Conservation (phyloP, 2,797 vertebrate genomes). For the Sebastes itinus region DNA sequence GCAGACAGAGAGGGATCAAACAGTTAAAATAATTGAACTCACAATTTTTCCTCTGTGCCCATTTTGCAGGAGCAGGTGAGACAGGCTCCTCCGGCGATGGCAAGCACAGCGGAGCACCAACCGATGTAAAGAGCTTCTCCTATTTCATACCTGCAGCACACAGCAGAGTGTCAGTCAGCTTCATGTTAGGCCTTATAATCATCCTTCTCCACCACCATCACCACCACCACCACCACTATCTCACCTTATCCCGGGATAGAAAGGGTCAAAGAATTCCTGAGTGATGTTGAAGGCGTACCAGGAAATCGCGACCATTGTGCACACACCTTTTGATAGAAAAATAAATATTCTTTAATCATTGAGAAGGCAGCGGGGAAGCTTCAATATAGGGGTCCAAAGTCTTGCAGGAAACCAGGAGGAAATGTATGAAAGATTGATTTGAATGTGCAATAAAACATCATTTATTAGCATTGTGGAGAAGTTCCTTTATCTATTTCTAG, state of each 20-base stretch:
- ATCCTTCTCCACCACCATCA: background rate
- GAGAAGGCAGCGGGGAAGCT: background rate
- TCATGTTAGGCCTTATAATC: background rate
- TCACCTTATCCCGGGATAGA: conserved; percentile 86
- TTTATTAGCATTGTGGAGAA: background rate
- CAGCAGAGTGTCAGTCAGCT: background rate
- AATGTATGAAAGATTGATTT: background rate
- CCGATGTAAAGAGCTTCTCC: conserved; percentile 91
- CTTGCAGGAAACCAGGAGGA: background rate
- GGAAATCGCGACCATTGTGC: conserved; percentile 89
- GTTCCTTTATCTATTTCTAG: conserved; percentile 3
- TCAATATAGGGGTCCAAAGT: conserved; percentile 8
- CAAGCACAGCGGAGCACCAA: conserved; percentile 88
- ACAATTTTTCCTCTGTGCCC: conserved; percentile 74
- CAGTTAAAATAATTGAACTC: conserved; percentile 34
- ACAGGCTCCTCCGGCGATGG: conserved; percentile 78
- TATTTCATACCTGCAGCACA: conserved; percentile 86
- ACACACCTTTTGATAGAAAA: conserved; percentile 79
- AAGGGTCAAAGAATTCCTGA: conserved; percentile 88
- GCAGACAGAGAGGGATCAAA: background rate
- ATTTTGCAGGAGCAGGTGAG: conserved; percentile 81
- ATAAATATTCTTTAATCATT: conserved; percentile 6
- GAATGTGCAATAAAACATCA: background rate
- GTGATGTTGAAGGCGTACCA: conserved; percentile 95
- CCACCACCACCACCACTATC: conserved; percentile 20